Evolutionary conservation across 2,888 invertebrate species (phyloP), one percentile per base, ranked within the genome.

Genomic region (Slavum lentiscoides): DNA sequence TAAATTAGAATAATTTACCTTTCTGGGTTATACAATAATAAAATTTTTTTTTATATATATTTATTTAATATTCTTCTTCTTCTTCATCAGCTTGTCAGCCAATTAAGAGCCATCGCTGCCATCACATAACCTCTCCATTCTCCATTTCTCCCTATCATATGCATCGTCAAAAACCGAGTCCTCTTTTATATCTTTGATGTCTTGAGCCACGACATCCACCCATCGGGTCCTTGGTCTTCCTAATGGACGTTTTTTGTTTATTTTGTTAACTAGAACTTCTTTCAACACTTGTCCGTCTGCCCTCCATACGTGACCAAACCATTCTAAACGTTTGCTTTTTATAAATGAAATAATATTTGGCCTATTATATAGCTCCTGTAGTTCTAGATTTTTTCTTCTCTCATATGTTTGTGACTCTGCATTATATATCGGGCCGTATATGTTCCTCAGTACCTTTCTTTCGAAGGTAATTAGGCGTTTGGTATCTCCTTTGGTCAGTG

Each of bases 381-480:
- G 6, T 43, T 43, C 43, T 43, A 4, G 43, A 43, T 5, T 43
- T 43, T 43, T 43, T 43, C 43, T 43, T 43, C 43, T 43, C 7
- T 43, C 43, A 43, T 43, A 43, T 43, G 43, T 9, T 43, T 43
- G 43, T 9, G 9, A 9, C 43, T 43, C 43, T 43, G 43, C 43
- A 9, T 43, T 43, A 43, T 43, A 43, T 9, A 7, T 43, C 8
- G 59, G 59, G 9, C n/a, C 59, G n/a, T 59, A 59, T 59, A 59
- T 64, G 30, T 37, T 64, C 23, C 64, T 64, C 64, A 64, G 64
- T 30, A 64, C 37, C 17, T 13, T 64, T 30, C 30, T 64, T 64
- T 64, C 64, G 64, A 64, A 64, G 23, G 64, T 64, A 23, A 37
- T 64, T 64, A 64, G 64, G 4, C 23, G 64, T 64, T 64, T 64